Base-by-base conservation (phyloP, 2,113 vertebrate genomes). In the Cyanoramphus novaezelandiae region DNA sequence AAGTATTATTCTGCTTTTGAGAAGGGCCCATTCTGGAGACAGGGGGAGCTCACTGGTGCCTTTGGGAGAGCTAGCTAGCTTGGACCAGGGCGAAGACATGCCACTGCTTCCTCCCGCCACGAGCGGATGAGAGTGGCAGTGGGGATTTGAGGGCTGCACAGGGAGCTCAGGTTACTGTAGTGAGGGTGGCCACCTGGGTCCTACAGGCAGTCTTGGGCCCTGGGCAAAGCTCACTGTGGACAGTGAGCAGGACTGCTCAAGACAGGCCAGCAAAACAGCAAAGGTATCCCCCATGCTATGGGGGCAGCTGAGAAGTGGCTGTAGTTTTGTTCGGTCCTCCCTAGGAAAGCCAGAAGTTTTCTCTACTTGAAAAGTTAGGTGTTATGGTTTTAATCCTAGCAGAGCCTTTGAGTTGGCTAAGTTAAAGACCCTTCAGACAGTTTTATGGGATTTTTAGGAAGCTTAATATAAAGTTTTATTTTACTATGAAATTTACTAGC, bases 61-160 rank as follows among this genome's bases (percentile, higher is more conserved):
- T 60, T 60, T 70, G 44, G 37, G 39, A 65, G 43, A 52, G 20
- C 13, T 33, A 41, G 28, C 24, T 59, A 63, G 70, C 20, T 50
- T 1, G 2, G 28, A 31, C 11, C 13, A 63, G 33, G 11, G 21
- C 0, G 1, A 47, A 52, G 16, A 68, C 20, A 13, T 0, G 0
- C 33, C 33, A 59, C 14, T 12, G 3, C 21, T 21, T 16, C 3
- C 9, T 59, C 16, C 23, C 10, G 20, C 13, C 46, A 31, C 53
- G 23, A 37, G 18, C 17, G 12, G 31, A 4, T 37, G 29, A 55
- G 18, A 46, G 47, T 25, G 37, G 6, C 43, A 39, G 28, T 3
- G 2, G 13, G 19, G 25, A 31, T 19, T 28, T 9, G 37, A 18
- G 27, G 24, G 15, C 65, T 53, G 11, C 1, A 4, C 0, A 3